phyloP scores from a whole-genome alignment of 2,888 invertebrate genomes.

The Pasiphila rectangulata region DNA sequence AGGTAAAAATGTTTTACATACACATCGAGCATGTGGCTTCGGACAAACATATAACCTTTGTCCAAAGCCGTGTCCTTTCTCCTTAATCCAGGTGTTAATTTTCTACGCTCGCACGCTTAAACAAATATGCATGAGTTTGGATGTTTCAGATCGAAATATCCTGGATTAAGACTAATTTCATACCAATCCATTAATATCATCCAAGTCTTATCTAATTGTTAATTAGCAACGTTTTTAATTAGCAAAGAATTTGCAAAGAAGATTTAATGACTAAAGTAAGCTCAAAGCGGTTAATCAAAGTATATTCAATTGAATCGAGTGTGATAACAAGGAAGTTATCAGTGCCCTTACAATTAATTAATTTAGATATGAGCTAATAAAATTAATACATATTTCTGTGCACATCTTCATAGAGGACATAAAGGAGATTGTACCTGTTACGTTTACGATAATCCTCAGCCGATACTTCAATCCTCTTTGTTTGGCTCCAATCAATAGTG shows the following conservation, averaged over 20 bases:
- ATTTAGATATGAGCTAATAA: constrained; percentile 23
- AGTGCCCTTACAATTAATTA: neutral
- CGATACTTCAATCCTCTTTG: constrained; percentile 48
- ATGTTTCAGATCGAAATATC: no score
- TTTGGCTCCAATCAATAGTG: constrained; percentile 38
- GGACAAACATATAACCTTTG: no score
- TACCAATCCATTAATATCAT: neutral
- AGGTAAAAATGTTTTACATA: no score
- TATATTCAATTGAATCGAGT: no score
- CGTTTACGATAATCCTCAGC: constrained; percentile 46
- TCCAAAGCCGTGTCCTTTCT: no score
- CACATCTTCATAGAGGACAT: constrained; percentile 43
- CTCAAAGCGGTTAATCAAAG: no score
- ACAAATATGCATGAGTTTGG: no score
- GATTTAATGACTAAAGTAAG: no score
- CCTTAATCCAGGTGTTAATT: no score
- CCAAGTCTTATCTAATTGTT: neutral
- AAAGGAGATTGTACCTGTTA: constrained; percentile 49
- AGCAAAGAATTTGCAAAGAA: neutral
- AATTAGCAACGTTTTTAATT: neutral
- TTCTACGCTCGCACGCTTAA: no score
- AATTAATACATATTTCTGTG: constrained; percentile 33
- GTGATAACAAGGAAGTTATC: neutral
- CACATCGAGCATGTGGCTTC: no score
- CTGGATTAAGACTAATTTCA: neutral